Evolutionary conservation across 1,140 invertebrate genomes (phyloP).

Genomic region (Drosophila bipectinata): DNA sequence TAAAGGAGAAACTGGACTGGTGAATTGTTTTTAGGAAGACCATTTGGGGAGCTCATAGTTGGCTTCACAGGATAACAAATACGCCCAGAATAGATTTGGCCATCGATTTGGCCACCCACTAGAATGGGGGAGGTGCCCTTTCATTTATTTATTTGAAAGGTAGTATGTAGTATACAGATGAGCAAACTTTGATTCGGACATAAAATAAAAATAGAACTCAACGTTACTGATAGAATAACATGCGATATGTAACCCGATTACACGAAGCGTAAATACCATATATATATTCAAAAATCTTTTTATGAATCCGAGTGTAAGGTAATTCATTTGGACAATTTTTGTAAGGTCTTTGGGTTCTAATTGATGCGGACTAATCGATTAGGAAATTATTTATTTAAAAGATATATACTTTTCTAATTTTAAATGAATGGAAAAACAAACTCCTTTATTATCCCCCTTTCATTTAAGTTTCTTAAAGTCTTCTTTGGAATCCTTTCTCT

Average conservation of each 20-base stretch:
- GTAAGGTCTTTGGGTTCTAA: no score
- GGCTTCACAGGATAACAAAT: slow-evolving; percentile 37
- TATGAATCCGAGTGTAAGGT: background rate
- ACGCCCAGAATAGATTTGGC: slow-evolving; percentile 27
- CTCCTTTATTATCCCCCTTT: background rate
- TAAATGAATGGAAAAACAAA: no score
- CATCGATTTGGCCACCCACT: slow-evolving; percentile 22
- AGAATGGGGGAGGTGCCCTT: background rate
- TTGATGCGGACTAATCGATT: background rate
- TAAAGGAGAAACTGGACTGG: background rate
- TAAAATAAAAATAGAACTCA: slow-evolving; percentile 19
- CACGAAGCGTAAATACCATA: background rate
- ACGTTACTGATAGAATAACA: slow-evolving; percentile 7
- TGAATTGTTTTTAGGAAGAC: slow-evolving; percentile 33
- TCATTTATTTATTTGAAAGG: slow-evolving; percentile 32
- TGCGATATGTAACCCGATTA: background rate
- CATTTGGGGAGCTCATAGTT: slow-evolving; percentile 23
- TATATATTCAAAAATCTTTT: background rate
- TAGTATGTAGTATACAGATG: slow-evolving; percentile 17
- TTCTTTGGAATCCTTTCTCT: background rate
- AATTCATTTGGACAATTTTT: background rate
- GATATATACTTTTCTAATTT: no score
- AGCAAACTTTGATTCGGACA: slow-evolving; percentile 21
- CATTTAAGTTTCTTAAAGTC: background rate
- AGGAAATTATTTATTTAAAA: background rate